These are phyloP conservation scores for Spilarctia lutea DNA, from an alignment of 2,888 invertebrate species.

Conservation along the genomic window DNA sequence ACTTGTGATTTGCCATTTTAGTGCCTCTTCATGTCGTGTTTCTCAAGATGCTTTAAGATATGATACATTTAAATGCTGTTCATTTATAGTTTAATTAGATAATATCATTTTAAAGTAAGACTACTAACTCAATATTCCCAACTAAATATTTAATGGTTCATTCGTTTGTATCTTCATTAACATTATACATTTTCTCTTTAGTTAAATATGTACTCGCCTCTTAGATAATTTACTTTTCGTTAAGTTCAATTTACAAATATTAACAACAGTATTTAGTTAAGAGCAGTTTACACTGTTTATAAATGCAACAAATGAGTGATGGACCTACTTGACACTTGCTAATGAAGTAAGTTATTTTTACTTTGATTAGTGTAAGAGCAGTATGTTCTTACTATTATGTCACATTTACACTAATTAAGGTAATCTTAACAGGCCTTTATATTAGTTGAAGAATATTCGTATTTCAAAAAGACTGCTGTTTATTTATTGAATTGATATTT, in stretches of 20 bases:
- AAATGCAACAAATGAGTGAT: neutral
- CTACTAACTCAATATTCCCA: slow-evolving; percentile 24
- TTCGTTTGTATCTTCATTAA: neutral
- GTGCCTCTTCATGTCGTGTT: slow-evolving; percentile 78
- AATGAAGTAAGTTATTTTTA: neutral
- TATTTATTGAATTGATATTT: neutral
- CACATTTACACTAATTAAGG: neutral
- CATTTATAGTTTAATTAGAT: slow-evolving; percentile 47
- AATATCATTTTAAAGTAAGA: slow-evolving; percentile 39
- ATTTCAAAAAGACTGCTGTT: neutral
- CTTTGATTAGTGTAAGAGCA: neutral
- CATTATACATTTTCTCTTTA: neutral
- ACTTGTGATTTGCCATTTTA: slow-evolving; percentile 82
- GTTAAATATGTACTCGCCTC: neutral
- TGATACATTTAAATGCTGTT: slow-evolving; percentile 50
- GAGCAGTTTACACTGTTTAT: neutral
- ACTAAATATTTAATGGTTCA: slow-evolving; percentile 1
- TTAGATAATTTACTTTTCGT: neutral
- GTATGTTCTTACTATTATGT: neutral
- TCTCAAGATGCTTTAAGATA: slow-evolving; percentile 67
- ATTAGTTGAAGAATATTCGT: neutral
- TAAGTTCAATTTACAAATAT: neutral
- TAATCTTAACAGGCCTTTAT: neutral
- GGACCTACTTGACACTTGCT: neutral
- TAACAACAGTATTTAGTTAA: neutral